Evolutionary conservation across 2,797 vertebrate genomes (phyloP).

Genomic region (Carcharodon carcharias): DNA sequence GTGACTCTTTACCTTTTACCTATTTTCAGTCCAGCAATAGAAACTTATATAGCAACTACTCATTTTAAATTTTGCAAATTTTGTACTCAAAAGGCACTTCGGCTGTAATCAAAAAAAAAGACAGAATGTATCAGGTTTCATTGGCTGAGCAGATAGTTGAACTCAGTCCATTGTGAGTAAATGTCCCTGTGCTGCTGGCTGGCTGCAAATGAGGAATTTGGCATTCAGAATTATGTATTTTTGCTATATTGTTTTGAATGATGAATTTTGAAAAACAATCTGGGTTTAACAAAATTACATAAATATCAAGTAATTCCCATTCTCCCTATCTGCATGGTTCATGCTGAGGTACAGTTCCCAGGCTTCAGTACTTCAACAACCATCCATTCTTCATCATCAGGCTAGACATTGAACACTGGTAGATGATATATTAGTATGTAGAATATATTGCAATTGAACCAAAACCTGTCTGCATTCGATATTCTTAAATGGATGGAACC

Average conservation of each 20-base stretch:
- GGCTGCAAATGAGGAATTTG: background rate
- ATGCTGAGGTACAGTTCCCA: background rate
- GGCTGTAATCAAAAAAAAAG: slow-evolving; percentile 20
- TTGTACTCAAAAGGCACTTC: background rate
- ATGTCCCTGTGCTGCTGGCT: background rate
- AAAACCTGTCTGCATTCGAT: background rate
- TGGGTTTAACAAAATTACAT: background rate
- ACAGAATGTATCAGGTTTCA: background rate
- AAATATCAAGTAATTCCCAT: background rate
- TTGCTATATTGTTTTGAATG: background rate
- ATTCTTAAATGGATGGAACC: background rate
- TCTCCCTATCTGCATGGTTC: background rate
- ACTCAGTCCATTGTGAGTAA: background rate
- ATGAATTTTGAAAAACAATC: background rate
- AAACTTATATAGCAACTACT: background rate
- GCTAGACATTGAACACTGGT: background rate
- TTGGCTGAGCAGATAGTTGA: background rate
- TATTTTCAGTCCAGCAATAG: background rate
- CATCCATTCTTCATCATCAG: background rate
- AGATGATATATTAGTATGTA: background rate
- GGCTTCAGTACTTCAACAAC: background rate
- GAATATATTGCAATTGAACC: background rate
- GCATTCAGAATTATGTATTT: background rate
- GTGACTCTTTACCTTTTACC: background rate
- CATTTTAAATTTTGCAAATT: background rate